Conservation (phyloP, 2,113 vertebrate genomes). For the Ictidomys tridecemlineatus region DNA sequence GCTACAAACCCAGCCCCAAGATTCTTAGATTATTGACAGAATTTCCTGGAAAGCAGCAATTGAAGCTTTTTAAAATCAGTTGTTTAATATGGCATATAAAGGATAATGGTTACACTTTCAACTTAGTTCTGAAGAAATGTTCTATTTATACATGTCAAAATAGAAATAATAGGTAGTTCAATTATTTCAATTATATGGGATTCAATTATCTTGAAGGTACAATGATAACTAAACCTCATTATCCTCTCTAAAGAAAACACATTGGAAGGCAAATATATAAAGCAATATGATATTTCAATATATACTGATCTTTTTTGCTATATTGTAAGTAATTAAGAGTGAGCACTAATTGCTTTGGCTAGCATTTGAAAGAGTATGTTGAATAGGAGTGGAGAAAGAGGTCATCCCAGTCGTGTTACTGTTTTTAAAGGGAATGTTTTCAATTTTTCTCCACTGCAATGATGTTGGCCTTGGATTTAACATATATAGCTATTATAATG, state of each 20-base stretch:
- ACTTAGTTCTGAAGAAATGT: not conserved
- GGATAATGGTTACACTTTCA: not conserved
- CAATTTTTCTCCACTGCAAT: no score
- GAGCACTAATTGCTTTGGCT: not conserved
- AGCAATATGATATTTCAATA: not conserved
- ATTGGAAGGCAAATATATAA: not conserved
- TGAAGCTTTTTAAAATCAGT: not conserved
- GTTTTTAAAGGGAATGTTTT: no score
- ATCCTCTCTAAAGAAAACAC: not conserved
- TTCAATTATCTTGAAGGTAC: not conserved
- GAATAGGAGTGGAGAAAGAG: no score
- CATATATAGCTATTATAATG: no score
- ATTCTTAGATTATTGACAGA: not conserved
- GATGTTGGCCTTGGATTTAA: no score
- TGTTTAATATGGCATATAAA: not conserved
- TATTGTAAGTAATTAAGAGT: not conserved
- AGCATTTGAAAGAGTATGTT: no score
- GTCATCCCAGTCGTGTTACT: no score
- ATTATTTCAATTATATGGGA: not conserved
- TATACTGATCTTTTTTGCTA: not conserved
- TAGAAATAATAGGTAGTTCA: not conserved
- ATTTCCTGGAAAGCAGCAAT: slow-evolving; percentile 15
- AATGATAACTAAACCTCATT: not conserved
- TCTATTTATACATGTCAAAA: not conserved
- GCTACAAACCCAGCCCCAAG: no score